Conservation (phyloP, 2,113 vertebrate genomes). For the Trogon melanurus region DNA sequence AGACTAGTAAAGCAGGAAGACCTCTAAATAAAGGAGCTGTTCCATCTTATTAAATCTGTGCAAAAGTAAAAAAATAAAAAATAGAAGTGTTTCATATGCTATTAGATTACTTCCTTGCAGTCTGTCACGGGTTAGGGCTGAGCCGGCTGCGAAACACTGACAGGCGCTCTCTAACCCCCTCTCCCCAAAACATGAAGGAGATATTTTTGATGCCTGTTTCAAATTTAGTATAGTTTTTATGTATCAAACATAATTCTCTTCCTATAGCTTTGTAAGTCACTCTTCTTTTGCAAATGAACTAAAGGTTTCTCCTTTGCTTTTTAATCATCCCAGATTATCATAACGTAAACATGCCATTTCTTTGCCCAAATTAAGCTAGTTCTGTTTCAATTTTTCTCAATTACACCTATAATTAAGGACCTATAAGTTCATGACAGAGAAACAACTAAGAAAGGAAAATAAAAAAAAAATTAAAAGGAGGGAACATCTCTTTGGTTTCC, state of each 20-base stretch:
- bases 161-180: no score
- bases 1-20: slow-evolving; percentile 1
- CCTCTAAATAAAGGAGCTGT: slow-evolving; percentile 22
- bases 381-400: slow-evolving; percentile 43
- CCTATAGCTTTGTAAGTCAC: not conserved
- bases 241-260: not conserved
- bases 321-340: slow-evolving; percentile 51
- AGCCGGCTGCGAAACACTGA: no score
- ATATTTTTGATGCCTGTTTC: not conserved
- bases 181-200: no score
- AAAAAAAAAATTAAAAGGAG: not conserved
- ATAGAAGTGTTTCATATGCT: not conserved
- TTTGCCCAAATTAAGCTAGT: slow-evolving; percentile 26
- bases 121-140: no score
- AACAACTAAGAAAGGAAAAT: not conserved
- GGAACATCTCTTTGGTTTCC: not conserved
- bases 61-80: not conserved
- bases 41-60: not conserved
- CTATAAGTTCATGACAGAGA: not conserved
- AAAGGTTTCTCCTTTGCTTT: slow-evolving; percentile 8
- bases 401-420: slow-evolving; percentile 58
- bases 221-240: not conserved
- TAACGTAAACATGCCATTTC: slow-evolving; percentile 28
- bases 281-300: not conserved
- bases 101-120: not conserved